Percentiles rank a stretch among this genome's conserved stretches.
phyloP scores from a whole-genome alignment of 2,113 vertebrate species.

The Indicator maculatus region DNA sequence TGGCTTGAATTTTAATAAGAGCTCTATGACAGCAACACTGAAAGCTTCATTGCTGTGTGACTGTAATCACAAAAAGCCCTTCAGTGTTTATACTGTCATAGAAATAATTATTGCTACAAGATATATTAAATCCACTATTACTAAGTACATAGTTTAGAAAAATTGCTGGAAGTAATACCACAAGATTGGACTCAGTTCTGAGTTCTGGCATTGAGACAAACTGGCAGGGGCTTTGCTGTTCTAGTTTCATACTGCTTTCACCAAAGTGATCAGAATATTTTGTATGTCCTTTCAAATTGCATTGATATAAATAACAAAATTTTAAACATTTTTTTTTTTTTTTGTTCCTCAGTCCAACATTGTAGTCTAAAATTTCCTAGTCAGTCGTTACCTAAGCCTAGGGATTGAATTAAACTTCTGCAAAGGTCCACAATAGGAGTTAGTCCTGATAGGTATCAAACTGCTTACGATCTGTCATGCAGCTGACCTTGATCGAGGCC shows the following conservation, averaged over 20 bases:
- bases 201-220: neutral
- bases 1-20: constrained; percentile 56
- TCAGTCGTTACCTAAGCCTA: neutral
- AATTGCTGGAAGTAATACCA: neutral
- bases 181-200: neutral
- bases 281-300: neutral
- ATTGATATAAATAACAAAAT: neutral
- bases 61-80: neutral
- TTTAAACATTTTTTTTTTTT: neutral
- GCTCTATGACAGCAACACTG: neutral
- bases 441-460: neutral
- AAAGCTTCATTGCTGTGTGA: constrained; percentile 16
- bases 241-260: neutral
- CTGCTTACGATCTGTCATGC: neutral
- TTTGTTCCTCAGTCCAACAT: neutral
- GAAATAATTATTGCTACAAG: constrained; percentile 28
- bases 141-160: neutral
- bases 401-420: neutral
- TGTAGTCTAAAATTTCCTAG: neutral
- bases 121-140: neutral
- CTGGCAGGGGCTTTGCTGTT: neutral
- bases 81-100: neutral
- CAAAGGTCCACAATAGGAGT: neutral
- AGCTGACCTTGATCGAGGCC: neutral
- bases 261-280: neutral